phyloP scores from a whole-genome alignment of 2,888 invertebrate genomes.

The Acanthosepion lycidas region DNA sequence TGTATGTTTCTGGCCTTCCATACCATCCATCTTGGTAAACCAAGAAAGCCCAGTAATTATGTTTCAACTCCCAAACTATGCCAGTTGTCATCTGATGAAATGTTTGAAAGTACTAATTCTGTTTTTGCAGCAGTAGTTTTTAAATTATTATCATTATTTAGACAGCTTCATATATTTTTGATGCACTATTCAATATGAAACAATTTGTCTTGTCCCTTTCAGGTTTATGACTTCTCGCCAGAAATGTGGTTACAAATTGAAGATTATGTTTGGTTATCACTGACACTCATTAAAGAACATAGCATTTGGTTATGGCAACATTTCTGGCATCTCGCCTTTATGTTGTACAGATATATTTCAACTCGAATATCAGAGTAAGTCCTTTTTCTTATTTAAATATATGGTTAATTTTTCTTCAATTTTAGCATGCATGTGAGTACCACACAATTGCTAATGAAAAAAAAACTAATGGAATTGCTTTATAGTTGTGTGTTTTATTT shows the following conservation, averaged over 20 bases:
- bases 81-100: too few relatives aligned
- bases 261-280: constrained; percentile 56
- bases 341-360: constrained; percentile 65
- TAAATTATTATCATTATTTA: too few relatives aligned
- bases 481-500: background rate
- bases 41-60: too few relatives aligned
- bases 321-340: constrained; percentile 56
- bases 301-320: constrained; percentile 63
- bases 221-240: constrained; percentile 66
- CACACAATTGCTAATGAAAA: background rate
- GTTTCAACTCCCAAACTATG: too few relatives aligned
- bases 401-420: too few relatives aligned
- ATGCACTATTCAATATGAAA: too few relatives aligned
- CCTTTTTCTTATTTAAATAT: background rate
- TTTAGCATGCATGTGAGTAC: background rate
- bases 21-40: too few relatives aligned
- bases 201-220: constrained; percentile 38
- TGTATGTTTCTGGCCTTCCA: too few relatives aligned
- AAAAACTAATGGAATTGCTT: background rate
- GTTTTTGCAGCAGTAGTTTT: too few relatives aligned
- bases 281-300: constrained; percentile 64
- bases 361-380: constrained; percentile 70
- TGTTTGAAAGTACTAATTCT: too few relatives aligned
- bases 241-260: constrained; percentile 62
- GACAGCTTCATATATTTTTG: too few relatives aligned